phyloP scores from a whole-genome alignment of 1,140 invertebrate genomes.

The Drosophila ercepeae region DNA sequence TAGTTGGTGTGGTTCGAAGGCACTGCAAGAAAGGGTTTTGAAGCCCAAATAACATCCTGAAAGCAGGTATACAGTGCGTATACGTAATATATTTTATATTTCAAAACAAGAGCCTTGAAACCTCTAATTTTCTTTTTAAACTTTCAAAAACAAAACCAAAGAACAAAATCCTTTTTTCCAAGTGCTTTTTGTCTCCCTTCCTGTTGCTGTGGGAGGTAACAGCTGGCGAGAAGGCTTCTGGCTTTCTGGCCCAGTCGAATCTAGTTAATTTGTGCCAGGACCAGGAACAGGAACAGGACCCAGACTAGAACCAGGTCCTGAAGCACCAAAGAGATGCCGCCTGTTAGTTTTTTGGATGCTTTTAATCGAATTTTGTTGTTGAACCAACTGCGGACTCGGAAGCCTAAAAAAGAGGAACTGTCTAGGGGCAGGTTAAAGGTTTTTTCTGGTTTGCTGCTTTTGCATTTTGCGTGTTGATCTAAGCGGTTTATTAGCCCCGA shows the following conservation, averaged over 20 bases:
- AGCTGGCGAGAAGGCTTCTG: constrained; percentile 35
- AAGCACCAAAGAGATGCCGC: constrained; percentile 3
- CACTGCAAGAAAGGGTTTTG: constrained; percentile 15
- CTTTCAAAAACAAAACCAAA: too few species aligned
- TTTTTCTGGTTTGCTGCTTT: constrained; percentile 27
- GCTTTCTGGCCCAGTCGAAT: constrained; percentile 52
- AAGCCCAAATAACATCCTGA: background rate
- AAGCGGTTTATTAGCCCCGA: constrained; percentile 53
- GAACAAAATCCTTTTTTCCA: too few species aligned
- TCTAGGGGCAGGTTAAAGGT: constrained; percentile 34
- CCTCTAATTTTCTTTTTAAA: too few species aligned
- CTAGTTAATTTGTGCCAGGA: constrained; percentile 53
- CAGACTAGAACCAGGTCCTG: constrained; percentile 2
- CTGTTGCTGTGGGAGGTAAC: constrained; percentile 34
- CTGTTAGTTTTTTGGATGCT: constrained; percentile 45
- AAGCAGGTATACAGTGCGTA: background rate
- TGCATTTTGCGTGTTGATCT: constrained; percentile 52
- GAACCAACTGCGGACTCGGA: constrained; percentile 10
- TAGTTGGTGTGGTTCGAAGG: background rate
- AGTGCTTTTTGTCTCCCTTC: constrained; percentile 5
- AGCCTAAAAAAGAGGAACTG: background rate
- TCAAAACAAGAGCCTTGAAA: too few species aligned
- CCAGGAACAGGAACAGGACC: background rate
- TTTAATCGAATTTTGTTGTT: constrained; percentile 52
- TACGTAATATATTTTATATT: background rate